A percentile compares a stretch with the other conserved stretches of the same genome.
Evolutionary conservation across 2,113 vertebrate genomes (phyloP).

Genomic region (Serilophus lunatus): DNA sequence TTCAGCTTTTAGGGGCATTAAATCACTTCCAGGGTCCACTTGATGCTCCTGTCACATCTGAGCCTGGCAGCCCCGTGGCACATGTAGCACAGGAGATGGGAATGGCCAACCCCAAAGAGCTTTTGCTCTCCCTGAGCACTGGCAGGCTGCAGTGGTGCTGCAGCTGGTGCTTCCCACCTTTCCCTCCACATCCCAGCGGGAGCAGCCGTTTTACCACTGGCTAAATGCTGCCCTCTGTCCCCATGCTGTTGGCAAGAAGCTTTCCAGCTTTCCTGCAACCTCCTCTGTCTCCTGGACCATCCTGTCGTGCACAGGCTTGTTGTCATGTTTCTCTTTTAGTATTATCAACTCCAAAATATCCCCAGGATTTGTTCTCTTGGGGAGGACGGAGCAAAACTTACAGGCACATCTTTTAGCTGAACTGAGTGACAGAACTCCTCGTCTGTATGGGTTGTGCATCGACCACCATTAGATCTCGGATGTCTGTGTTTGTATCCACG

Average conservation of each 20-base stretch:
- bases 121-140: not conserved
- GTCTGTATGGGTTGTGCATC: rapidly evolving
- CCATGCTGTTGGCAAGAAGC: not conserved
- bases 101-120: not conserved
- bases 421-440: not conserved
- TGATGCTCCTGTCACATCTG: rapidly evolving
- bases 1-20: not conserved
- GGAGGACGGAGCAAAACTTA: not conserved
- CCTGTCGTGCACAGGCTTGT: not conserved
- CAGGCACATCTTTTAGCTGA: not conserved
- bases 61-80: not conserved
- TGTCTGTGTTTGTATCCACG: not conserved
- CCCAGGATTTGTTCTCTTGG: not conserved
- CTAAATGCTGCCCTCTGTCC: not conserved
- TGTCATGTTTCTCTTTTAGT: not conserved
- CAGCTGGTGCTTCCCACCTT: not conserved
- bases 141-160: not conserved
- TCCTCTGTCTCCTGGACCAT: not conserved
- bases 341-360: not conserved
- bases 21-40: not conserved
- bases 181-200: rapidly evolving
- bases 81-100: not conserved
- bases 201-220: not conserved
- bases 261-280: not conserved
- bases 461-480: rapidly evolving